phyloP scores from a whole-genome alignment of 2,797 vertebrate genomes.

The Bucorvus abyssinicus region DNA sequence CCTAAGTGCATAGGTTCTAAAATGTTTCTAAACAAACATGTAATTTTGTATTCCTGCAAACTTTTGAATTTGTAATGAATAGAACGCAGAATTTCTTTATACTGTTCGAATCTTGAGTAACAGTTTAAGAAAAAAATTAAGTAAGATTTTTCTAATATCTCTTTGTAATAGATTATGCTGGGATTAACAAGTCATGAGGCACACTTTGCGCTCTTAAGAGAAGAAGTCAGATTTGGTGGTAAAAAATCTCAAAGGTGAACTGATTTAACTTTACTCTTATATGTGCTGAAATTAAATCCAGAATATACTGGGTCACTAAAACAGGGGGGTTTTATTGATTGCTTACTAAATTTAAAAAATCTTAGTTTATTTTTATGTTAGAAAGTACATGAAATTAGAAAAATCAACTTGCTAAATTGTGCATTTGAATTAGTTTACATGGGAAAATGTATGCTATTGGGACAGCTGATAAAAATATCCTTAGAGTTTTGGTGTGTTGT shows the following conservation, averaged over 20 bases:
- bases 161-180: conserved; percentile 90
- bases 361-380: neutral
- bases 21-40: neutral
- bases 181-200: conserved; percentile 97
- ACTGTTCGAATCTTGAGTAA: neutral
- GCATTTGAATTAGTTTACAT: neutral
- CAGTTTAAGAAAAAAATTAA: neutral
- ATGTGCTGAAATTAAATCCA: neutral
- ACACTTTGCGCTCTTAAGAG: conserved; percentile 96
- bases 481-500: neutral
- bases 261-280: conserved; percentile 17
- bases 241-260: conserved; percentile 94
- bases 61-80: neutral
- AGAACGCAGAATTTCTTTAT: neutral
- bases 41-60: neutral
- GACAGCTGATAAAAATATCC: neutral
- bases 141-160: conserved; percentile 1
- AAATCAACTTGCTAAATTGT: neutral
- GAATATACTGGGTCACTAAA: neutral
- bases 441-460: neutral
- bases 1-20: neutral
- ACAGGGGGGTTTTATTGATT: neutral
- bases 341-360: neutral
- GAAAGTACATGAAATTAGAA: neutral
- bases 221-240: conserved; percentile 97